Base-by-base conservation (phyloP, 2,888 invertebrate genomes). In the Myathropa florea region DNA sequence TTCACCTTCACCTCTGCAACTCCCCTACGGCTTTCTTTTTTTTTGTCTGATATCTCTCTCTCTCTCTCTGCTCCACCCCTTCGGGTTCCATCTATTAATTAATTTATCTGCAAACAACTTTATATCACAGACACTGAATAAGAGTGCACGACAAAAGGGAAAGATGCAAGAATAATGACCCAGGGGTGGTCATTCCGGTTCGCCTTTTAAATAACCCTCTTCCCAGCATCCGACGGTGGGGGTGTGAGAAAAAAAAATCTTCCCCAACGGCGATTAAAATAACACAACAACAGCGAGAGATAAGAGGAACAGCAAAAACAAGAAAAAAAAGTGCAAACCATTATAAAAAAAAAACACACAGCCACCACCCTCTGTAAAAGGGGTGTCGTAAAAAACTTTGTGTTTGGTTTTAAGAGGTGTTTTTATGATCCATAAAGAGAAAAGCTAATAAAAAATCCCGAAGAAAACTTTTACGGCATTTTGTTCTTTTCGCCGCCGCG, bases 351-450 rank as follows among this genome's bases (percentile, higher is more conserved):
- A 46, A 18, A 46, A 46, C 46, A 46, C 18, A n/a, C 46, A 46
- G 64, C 36, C 53, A 53, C 26, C 57, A 79, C 23, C 64, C 55
- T 46, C 67, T 28, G 76, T 76, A 70, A 88, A 88, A 84, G 80
- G 84, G 87, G 76, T 88, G 77, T 71, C 73, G 67, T 63, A 73
- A 79, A 77, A 83, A 85, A 85, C 72, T 77, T 82, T 85, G 77
- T 85, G 85, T 81, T 85, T 85, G 81, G 81, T 82, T 85, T 85
- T 85, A 85, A 85, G 85, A 85, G 85, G 81, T 85, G 81, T 85
- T 85, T 85, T 85, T 85, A 85, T 72, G 82, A 81, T 23, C 24
- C 64, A 81, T 85, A 85, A 85, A 85, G 72, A 72, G 81, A 68
- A 82, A 85, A 82, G 59, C 77, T 85, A 85, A 85, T 85, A 85